A percentile compares a stretch with the other conserved stretches of the same genome.
Evolutionary conservation across 2,888 invertebrate genomes (phyloP).

Genomic region (Deroplatys truncata): DNA sequence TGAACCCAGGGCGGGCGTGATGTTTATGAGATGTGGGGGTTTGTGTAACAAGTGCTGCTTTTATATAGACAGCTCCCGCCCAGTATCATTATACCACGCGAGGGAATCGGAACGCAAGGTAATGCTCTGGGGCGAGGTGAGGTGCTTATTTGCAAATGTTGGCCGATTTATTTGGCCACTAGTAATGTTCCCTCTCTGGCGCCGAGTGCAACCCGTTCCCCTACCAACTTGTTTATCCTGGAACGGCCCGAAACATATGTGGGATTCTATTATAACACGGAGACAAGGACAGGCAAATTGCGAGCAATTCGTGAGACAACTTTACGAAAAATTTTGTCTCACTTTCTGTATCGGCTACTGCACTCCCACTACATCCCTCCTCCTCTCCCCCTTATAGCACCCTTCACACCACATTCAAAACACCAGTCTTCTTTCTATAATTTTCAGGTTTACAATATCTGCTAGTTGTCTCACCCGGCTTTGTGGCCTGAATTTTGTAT

Average conservation of each 20-base stretch:
- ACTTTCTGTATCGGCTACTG: not conserved
- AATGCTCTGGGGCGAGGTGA: conserved; percentile 20
- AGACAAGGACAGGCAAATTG: not conserved
- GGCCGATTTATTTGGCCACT: conserved; percentile 44
- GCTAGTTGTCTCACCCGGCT: too few relatives aligned
- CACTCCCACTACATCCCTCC: not conserved
- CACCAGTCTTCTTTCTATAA: not conserved
- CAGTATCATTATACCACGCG: conserved; percentile 23
- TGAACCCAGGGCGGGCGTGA: not conserved
- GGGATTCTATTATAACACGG: not conserved
- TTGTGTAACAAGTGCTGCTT: not conserved
- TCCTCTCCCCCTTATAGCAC: not conserved
- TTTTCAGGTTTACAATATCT: too few relatives aligned
- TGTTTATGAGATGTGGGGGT: conserved; percentile 22
- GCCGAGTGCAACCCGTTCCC: not conserved
- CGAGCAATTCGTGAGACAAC: not conserved
- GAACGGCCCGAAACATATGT: not conserved
- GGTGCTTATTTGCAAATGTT: conserved; percentile 51
- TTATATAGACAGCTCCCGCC: conserved; percentile 3
- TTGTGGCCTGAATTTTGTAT: too few relatives aligned
- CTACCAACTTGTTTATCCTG: conserved; percentile 8
- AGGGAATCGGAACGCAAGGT: conserved; percentile 13
- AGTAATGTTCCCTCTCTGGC: not conserved
- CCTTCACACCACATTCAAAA: not conserved
- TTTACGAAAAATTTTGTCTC: not conserved